phyloP scores from a whole-genome alignment of 1,140 invertebrate genomes.

The Bursaphelenchus mucronatus region DNA sequence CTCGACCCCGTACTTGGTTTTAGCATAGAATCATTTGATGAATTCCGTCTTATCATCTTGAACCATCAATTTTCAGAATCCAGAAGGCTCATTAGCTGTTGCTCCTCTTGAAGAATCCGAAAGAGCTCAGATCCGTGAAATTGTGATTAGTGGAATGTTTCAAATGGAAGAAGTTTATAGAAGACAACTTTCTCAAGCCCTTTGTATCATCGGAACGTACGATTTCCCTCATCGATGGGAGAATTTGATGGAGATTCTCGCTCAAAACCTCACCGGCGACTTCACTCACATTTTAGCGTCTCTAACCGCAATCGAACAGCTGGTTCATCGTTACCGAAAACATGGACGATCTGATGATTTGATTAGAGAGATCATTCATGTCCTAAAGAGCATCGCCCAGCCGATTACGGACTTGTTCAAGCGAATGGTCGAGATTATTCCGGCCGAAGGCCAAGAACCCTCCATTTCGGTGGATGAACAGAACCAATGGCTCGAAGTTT shows the following conservation, averaged over 20 bases:
- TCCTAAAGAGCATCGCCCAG: conserved; percentile 29
- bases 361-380: conserved; percentile 35
- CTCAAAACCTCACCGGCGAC: conserved; percentile 20
- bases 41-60: no score
- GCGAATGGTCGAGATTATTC: conserved; percentile 29
- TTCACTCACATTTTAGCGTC: conserved; percentile 36
- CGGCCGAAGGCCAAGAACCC: conserved; percentile 14
- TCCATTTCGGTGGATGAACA: conserved; percentile 14
- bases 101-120: conserved; percentile 33
- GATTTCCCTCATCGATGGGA: conserved; percentile 41
- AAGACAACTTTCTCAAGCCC: conserved; percentile 29
- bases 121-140: conserved; percentile 28
- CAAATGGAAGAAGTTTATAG: conserved; percentile 18
- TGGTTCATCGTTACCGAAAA: conserved; percentile 39
- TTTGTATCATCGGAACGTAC: conserved; percentile 39
- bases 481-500: conserved; percentile 33
- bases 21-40: no score
- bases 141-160: conserved; percentile 30
- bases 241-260: conserved; percentile 27
- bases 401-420: conserved; percentile 34
- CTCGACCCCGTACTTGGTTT: no score
- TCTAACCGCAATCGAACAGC: conserved; percentile 32
- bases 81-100: conserved; percentile 10
- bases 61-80: conserved; percentile 5
- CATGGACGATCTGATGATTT: conserved; percentile 31